Conservation (phyloP, 2,888 invertebrate genomes). For the Eledona agricola region DNA sequence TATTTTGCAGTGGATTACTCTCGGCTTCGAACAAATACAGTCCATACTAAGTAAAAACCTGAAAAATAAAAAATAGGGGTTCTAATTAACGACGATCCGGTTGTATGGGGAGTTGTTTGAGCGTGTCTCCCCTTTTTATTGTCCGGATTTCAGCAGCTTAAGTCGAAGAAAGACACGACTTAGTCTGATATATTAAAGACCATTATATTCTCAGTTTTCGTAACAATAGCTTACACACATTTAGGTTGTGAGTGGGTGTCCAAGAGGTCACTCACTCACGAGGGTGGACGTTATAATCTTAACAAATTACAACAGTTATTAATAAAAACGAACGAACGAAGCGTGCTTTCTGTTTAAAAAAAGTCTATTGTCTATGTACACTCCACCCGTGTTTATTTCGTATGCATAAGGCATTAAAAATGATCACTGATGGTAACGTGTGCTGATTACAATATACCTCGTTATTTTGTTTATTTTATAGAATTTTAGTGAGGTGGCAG, state of each 20-base stretch:
- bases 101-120: slow-evolving; percentile 2
- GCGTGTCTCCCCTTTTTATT: not conserved
- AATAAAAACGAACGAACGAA: slow-evolving; percentile 13
- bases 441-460: slow-evolving; percentile 29
- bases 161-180: slow-evolving; percentile 7
- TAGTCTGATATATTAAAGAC: slow-evolving; percentile 13
- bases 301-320: slow-evolving; percentile 21
- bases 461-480: slow-evolving; percentile 23
- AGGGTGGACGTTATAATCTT: slow-evolving; percentile 25
- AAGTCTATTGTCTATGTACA: slow-evolving; percentile 16
- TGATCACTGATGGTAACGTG: slow-evolving; percentile 32
- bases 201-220: slow-evolving; percentile 15
- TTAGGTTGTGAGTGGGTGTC: slow-evolving; percentile 13
- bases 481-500: slow-evolving; percentile 15
- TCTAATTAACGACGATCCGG: too few relatives aligned
- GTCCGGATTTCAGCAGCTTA: slow-evolving; percentile 3
- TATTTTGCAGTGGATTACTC: slow-evolving; percentile 73
- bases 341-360: slow-evolving; percentile 1
- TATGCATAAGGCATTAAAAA: slow-evolving; percentile 35
- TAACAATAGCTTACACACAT: slow-evolving; percentile 6
- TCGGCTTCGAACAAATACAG: slow-evolving; percentile 60
- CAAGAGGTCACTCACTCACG: slow-evolving; percentile 21
- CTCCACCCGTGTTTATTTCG: slow-evolving; percentile 23
- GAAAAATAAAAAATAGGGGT: slow-evolving; percentile 20
- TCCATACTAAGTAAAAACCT: slow-evolving; percentile 51